Base-by-base conservation (phyloP, 2,113 vertebrate species). In the Silurus meridionalis region DNA sequence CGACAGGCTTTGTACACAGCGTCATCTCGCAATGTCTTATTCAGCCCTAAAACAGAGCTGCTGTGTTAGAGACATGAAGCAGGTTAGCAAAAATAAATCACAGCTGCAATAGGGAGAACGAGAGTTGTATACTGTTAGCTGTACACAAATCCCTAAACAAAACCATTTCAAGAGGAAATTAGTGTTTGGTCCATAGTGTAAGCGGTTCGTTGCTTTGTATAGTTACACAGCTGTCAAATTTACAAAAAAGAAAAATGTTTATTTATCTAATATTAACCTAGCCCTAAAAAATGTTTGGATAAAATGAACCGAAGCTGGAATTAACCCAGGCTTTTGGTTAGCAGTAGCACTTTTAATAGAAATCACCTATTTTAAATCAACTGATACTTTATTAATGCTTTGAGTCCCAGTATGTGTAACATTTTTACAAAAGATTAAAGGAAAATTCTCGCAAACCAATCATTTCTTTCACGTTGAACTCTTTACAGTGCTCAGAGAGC, bases 1-100 rank as follows among this genome's bases (percentile, higher is more conserved):
- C 14, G 92, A 92, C 93, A 94, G 90, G 89, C 93, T 93, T 94
- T 94, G 94, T 94, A 88, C 89, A 89, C 85, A 82, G 90, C 82
- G 48, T 75, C 89, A 91, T 90, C 63, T 72, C 80, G 17, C 55
- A 89, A 82, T n/a, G 83, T 89, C 85, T 91, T 75, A 83, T 88
- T 80, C 79, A 67, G 82, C 86, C 86, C 86, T 82, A 77, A 83
- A 77, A 84, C 80, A 85, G 83, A 88, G 86, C 75, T 71, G 84
- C 69, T 84, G 88, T 85, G 89, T 92, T 87, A 61, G 55, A 86
- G 88, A 89, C 88, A 88, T 92, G 79, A 87, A 81, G 75, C 82
- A 86, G 67, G 82, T 86, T 86, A 72, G 57, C 81, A 88, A 86
- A 91, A 90, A 92, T 85, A 91, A 93, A 92, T 91, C 89, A 86